These are phyloP conservation scores for Orthonyx spaldingii DNA, from an alignment of 2,113 vertebrate genomes.

Conservation along the genomic window DNA sequence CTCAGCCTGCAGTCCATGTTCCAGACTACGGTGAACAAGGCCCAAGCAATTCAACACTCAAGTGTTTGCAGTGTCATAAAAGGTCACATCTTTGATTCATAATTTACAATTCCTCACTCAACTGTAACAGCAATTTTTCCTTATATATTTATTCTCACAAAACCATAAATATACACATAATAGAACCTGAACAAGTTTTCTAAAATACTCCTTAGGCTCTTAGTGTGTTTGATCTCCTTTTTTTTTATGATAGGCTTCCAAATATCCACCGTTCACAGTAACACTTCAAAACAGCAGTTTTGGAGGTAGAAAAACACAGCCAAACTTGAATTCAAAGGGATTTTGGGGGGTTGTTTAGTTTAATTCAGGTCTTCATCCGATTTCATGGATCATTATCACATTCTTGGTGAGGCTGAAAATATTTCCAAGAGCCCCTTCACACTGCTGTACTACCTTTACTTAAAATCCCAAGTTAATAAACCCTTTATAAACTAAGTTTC, in stretches of 20 bases:
- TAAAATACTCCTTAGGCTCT: neutral
- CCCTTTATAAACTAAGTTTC: neutral
- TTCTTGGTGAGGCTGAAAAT: neutral
- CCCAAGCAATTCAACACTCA: neutral
- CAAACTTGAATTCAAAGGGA: neutral
- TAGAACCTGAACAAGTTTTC: neutral
- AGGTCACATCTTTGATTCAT: neutral
- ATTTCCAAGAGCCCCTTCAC: neutral
- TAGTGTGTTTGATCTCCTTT: neutral
- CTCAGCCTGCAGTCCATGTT: neutral
- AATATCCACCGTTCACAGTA: neutral
- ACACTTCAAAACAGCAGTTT: neutral
- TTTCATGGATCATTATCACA: neutral
- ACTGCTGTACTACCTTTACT: neutral
- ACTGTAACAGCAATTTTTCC: neutral
- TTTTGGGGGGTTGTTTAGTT: neutral
- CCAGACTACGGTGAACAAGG: neutral
- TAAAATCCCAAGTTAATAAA: neutral
- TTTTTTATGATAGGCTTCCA: neutral
- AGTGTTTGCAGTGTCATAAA: neutral
- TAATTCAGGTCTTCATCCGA: neutral
- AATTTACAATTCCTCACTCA: neutral
- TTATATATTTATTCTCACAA: neutral
- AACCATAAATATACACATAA: neutral
- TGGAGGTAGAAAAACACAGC: neutral